phyloP scores from a whole-genome alignment of 2,888 invertebrate genomes.

The Caenorhabditis virilis region DNA sequence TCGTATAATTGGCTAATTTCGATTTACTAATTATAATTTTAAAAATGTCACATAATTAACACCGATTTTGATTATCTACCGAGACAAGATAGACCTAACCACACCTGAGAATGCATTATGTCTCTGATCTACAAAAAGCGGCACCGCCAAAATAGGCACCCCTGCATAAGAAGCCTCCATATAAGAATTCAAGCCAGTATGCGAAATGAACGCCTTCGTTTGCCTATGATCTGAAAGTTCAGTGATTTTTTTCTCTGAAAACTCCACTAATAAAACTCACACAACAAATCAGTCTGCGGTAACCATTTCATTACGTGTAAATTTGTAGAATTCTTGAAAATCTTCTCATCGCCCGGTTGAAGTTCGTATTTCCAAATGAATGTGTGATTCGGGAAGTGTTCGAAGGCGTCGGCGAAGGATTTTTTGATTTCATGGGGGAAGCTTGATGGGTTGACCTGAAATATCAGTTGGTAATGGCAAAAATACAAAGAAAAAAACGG shows the following conservation, averaged over 20 bases:
- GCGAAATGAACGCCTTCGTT: conserved; percentile 46
- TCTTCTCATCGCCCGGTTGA: conserved; percentile 15
- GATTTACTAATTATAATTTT: too few relatives aligned
- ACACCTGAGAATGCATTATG: conserved; percentile 20
- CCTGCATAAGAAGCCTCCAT: conserved; percentile 49
- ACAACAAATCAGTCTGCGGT: conserved; percentile 52
- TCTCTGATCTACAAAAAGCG: conserved; percentile 51
- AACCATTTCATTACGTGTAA: conserved; percentile 45
- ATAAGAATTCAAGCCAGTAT: conserved; percentile 49
- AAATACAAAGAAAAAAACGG: too few relatives aligned
- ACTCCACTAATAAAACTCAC: conserved; percentile 18
- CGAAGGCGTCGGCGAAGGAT: conserved; percentile 42
- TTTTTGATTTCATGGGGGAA: conserved; percentile 31
- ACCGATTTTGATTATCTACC: too few relatives aligned
- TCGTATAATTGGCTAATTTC: too few relatives aligned
- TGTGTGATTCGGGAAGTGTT: conserved; percentile 45
- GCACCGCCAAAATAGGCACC: conserved; percentile 46
- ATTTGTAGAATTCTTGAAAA: conserved; percentile 43
- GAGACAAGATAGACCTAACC: not conserved
- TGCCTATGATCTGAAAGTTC: conserved; percentile 38
- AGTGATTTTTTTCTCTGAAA: not conserved
- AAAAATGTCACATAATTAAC: too few relatives aligned
- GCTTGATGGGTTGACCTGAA: conserved; percentile 7
- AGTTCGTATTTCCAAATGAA: conserved; percentile 53
- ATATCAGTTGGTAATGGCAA: too few relatives aligned